These are phyloP conservation scores for Lasioglossum baleicum DNA, from an alignment of 1,140 invertebrate species.

Conservation along the genomic window DNA sequence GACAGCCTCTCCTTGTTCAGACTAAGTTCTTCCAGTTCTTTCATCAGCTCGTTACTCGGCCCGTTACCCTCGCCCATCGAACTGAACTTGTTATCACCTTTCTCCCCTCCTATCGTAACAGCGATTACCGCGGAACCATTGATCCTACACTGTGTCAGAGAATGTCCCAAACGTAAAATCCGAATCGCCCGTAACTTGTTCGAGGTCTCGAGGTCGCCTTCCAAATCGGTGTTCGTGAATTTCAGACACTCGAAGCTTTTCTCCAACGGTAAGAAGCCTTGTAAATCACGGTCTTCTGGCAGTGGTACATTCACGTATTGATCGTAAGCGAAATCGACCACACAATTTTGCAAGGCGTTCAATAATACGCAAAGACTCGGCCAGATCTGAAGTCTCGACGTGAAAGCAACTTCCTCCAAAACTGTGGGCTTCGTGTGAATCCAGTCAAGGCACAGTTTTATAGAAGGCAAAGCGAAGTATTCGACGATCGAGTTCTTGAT, in stretches of 20 bases:
- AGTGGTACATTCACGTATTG: constrained; percentile 84
- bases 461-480: constrained; percentile 86
- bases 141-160: constrained; percentile 77
- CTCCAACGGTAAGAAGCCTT: constrained; percentile 89
- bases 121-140: constrained; percentile 73
- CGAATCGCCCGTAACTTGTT: constrained; percentile 77
- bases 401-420: constrained; percentile 82
- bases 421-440: constrained; percentile 82
- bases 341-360: constrained; percentile 83
- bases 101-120: constrained; percentile 56
- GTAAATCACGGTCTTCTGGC: constrained; percentile 89
- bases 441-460: constrained; percentile 89
- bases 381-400: constrained; percentile 87
- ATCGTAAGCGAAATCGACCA: constrained; percentile 77
- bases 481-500: constrained; percentile 83
- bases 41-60: constrained; percentile 74
- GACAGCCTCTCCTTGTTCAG: constrained; percentile 70
- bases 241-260: constrained; percentile 79
- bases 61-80: constrained; percentile 63
- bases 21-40: constrained; percentile 76
- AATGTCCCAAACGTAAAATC: constrained; percentile 79
- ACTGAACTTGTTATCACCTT: constrained; percentile 62
- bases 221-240: constrained; percentile 77
- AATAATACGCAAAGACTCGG: constrained; percentile 87
- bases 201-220: constrained; percentile 61